phyloP scores from a whole-genome alignment of 1,140 invertebrate species.

The Drosophila serrata region DNA sequence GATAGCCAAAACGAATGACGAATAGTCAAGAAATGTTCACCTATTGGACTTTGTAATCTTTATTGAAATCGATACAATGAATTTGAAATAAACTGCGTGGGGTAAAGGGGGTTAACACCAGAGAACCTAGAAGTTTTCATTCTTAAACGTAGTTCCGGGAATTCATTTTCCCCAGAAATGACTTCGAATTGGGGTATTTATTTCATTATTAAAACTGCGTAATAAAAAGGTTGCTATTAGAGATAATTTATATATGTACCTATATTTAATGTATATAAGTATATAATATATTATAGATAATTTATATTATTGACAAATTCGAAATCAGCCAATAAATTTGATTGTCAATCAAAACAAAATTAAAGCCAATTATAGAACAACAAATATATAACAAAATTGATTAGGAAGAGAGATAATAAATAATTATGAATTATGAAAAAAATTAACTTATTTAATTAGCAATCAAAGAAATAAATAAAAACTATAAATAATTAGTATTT shows the following conservation, averaged over 20 bases:
- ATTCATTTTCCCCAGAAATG: not conserved
- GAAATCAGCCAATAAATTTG: conserved; percentile 6
- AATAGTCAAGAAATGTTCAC: conserved; percentile 47
- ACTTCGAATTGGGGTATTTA: not conserved
- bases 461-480: not conserved
- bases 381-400: not conserved
- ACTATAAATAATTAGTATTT: not conserved
- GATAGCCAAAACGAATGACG: conserved; percentile 61
- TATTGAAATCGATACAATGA: conserved; percentile 26
- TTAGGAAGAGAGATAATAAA: not conserved
- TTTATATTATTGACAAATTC: conserved; percentile 20
- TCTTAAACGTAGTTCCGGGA: not conserved
- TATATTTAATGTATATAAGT: no score
- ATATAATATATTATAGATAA: conserved; percentile 7
- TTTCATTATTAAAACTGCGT: conserved; percentile 35
- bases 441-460: no score
- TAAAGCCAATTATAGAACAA: not conserved
- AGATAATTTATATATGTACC: not conserved
- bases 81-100: not conserved
- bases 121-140: not conserved
- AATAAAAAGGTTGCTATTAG: conserved; percentile 26
- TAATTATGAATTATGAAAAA: not conserved
- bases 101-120: not conserved
- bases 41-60: conserved; percentile 56
- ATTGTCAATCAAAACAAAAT: conserved; percentile 16